Base-by-base conservation (phyloP, 2,113 vertebrate species). In the Platichthys flesus region DNA sequence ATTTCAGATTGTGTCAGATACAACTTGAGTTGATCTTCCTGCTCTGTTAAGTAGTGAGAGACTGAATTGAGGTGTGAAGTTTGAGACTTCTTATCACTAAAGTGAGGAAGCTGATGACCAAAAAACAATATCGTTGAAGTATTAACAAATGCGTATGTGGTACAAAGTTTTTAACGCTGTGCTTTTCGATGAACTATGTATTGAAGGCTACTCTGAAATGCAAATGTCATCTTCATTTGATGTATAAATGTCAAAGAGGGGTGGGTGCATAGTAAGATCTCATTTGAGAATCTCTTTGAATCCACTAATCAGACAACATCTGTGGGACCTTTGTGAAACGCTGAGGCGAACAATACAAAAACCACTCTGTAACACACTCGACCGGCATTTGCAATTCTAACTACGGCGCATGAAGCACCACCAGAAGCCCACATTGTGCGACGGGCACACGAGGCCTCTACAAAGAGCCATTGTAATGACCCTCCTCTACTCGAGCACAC, bases 301-400 rank as follows among this genome's bases (percentile, higher is more conserved):
- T 82, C 73, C 67, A 77, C 56, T 85, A 79, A 91, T 83, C 64
- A 75, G 64, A 52, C 65, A 18, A 60, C 42, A 66, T 87, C 73
- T 76, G 77, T 79, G 47, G 67, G 78, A 89, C 71, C 74, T 87
- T 89, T 85, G 85, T 90, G 78, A 68, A 78, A 88, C 23, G 28
- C 42, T 63, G 84, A 59, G 55, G 70, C 78, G 69, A 81, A 92
- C 84, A 87, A 91, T 83, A 90, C 88, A 92, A 85, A 85, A 90
- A 87, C 18, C 81, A 76, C 86, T 88, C 85, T 91, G 92, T 92
- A 75, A 71, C 86, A 63, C 31, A 31, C 87, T 90, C 66, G 0
- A 78, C 40, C 18, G 23, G 56, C 85, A 92, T 93, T 92, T 91
- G 92, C 92, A 93, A 93, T 90, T 89, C 89, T 83, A 92, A 92